Evolutionary conservation across 2,797 vertebrate genomes (phyloP), one percentile per base, ranked within the genome.

Genomic region (Stomatorhinus walkeri): DNA sequence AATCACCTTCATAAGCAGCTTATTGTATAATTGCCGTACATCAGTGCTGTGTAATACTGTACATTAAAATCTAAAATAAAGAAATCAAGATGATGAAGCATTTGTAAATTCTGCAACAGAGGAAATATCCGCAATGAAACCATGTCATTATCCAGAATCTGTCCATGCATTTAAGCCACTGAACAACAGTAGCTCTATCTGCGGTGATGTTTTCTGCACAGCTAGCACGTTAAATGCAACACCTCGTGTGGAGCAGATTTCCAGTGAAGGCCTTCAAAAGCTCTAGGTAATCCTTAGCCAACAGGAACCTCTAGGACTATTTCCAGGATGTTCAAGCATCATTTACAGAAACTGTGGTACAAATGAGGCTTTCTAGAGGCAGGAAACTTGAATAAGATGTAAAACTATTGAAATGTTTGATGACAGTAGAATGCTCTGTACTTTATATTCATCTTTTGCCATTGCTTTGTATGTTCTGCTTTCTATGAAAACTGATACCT

Each of bases 21-120:
- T 14, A 12, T 24, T 32, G 83, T 48, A 32, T 85, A 85, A 51
- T 24, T 52, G 4, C 83, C 24, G 14, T 16, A 52, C 6, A 16
- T 16, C 22, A 51, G 22, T 28, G 22, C 83, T 52, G 48, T 16
- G 24, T 52, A 85, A 85, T 85, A 72, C 64, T 72, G 64, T 36
- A 52, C 22, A 85, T 85, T 85, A 24, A 85, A 85, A 85, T 28
- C 10, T 85, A 51, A 52, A 52, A 85, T 85, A 85, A 85, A 85
- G 36, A 43, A 7, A 68, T 24, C 61, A 10, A 3, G 22, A 28
- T 32, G 40, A 43, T 48, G n/a, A 52, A 48, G 24, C 48, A 12
- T 85, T 85, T 52, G n/a, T 56, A 28, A 2, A 24, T 54, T 86
- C 24, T 49, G 2, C 32, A 86, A 36, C 48, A 49, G 19, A 32